A percentile compares a stretch with the other conserved stretches of the same genome.
phyloP scores from a whole-genome alignment of 2,888 invertebrate genomes.

The Anthrax anthrax region DNA sequence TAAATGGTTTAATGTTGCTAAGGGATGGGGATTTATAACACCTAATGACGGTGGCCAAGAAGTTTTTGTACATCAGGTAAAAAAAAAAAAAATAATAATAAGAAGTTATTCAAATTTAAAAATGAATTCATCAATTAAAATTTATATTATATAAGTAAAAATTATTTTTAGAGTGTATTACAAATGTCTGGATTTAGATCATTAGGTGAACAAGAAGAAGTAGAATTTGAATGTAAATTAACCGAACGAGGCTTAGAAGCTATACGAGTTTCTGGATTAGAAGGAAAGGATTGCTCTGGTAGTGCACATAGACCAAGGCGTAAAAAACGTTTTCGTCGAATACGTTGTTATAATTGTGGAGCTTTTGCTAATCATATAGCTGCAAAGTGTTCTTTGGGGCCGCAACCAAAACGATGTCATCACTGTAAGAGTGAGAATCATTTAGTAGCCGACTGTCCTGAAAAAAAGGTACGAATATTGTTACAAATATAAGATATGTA shows the following conservation, averaged over 20 bases:
- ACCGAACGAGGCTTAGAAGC: conserved; percentile 81
- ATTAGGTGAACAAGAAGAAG: conserved; percentile 73
- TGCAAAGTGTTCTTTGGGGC: conserved; percentile 73
- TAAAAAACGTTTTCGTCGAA: conserved; percentile 71
- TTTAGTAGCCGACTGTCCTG: conserved; percentile 78
- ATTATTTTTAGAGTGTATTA: conserved; percentile 63
- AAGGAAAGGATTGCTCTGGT: conserved; percentile 63
- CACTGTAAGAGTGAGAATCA: conserved; percentile 79
- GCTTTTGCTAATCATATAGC: conserved; percentile 88
- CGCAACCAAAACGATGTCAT: conserved; percentile 78
- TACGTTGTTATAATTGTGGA: conserved; percentile 87
- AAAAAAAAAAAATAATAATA: conserved; percentile 2
- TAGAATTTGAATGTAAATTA: conserved; percentile 73
- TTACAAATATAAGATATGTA: too few relatives aligned
- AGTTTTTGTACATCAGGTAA: conserved; percentile 88
- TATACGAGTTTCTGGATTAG: conserved; percentile 66
- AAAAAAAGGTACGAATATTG: conserved; percentile 28
- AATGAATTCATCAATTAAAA: not conserved
- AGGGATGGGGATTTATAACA: conserved; percentile 90
- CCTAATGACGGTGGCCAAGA: conserved; percentile 82
- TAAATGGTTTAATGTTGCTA: conserved; percentile 94
- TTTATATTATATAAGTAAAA: not conserved
- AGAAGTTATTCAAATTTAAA: too few relatives aligned
- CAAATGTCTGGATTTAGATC: conserved; percentile 79
- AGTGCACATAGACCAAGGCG: conserved; percentile 67